Conservation (phyloP, 1,140 invertebrate species). For the Nomia melanderi region DNA sequence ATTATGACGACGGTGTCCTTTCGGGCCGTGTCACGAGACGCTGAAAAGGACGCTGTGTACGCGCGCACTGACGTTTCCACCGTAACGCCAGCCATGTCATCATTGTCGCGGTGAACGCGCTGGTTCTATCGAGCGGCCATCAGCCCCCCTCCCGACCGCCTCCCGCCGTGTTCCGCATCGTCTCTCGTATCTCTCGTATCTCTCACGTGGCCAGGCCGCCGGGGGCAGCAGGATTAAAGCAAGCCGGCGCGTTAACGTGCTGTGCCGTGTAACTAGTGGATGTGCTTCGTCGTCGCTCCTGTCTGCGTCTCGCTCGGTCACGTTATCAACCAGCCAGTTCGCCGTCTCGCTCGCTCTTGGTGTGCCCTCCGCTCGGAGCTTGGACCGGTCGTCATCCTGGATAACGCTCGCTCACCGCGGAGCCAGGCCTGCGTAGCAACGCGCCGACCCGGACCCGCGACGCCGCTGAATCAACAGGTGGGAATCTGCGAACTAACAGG, state of each 20-base stretch:
- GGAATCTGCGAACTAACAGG: conserved; percentile 68
- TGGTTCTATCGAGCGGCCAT: too few species aligned
- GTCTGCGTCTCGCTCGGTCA: conserved; percentile 4
- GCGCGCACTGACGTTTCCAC: conserved; percentile 24
- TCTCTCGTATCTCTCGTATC: neutral
- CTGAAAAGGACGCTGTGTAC: conserved; percentile 31
- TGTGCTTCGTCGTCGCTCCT: conserved; percentile 16
- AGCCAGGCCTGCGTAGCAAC: conserved; percentile 43
- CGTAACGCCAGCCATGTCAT: conserved; percentile 2
- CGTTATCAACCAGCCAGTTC: neutral
- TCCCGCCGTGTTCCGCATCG: neutral
- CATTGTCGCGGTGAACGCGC: neutral
- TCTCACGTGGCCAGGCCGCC: conserved; percentile 26
- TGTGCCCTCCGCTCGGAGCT: neutral
- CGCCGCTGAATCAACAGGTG: conserved; percentile 73
- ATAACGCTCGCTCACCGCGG: conserved; percentile 30
- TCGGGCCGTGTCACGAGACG: conserved; percentile 40
- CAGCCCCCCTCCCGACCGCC: too few species aligned
- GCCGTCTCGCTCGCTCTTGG: neutral
- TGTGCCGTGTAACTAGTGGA: conserved; percentile 46
- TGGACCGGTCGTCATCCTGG: conserved; percentile 37
- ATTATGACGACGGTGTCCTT: conserved; percentile 51
- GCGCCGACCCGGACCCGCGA: conserved; percentile 5
- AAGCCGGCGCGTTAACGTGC: conserved; percentile 45
- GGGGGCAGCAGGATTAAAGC: conserved; percentile 3